phyloP scores from a whole-genome alignment of 1,140 invertebrate genomes.

The Drosophila mojavensis region DNA sequence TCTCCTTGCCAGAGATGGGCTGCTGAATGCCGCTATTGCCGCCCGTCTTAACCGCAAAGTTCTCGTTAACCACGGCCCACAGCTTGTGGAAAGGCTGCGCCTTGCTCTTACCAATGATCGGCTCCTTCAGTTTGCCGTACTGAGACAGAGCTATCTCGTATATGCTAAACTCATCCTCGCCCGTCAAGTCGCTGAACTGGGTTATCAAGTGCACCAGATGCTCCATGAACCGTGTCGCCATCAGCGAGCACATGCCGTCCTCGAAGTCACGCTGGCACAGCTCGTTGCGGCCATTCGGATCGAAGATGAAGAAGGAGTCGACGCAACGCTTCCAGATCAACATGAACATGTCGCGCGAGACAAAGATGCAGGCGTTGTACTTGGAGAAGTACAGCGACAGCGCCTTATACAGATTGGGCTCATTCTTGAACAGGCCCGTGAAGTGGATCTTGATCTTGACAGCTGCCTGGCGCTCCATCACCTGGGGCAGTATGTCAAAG shows the following conservation, averaged over 20 bases:
- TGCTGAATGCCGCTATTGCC: slow-evolving; percentile 68
- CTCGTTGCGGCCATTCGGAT: slow-evolving; percentile 74
- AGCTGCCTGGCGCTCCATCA: slow-evolving; percentile 55
- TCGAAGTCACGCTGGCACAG: slow-evolving; percentile 62
- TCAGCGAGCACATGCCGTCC: slow-evolving; percentile 71
- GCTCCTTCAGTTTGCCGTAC: slow-evolving; percentile 68
- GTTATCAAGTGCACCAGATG: slow-evolving; percentile 75
- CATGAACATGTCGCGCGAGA: slow-evolving; percentile 64
- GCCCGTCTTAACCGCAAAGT: slow-evolving; percentile 71
- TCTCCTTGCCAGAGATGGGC: slow-evolving; percentile 66
- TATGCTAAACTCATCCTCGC: slow-evolving; percentile 64
- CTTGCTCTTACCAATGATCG: slow-evolving; percentile 16
- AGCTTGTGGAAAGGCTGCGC: slow-evolving; percentile 50
- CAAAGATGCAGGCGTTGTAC: slow-evolving; percentile 74
- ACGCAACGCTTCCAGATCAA: slow-evolving; percentile 79
- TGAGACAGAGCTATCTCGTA: slow-evolving; percentile 68
- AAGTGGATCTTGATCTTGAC: slow-evolving; percentile 67
- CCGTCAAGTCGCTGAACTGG: slow-evolving; percentile 59
- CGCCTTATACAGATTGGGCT: slow-evolving; percentile 76
- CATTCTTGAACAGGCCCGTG: slow-evolving; percentile 60
- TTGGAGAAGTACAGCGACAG: slow-evolving; percentile 70
- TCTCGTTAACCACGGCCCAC: slow-evolving; percentile 76
- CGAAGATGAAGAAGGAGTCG: slow-evolving; percentile 76
- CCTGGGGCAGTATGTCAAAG: slow-evolving; percentile 76
- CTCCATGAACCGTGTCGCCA: slow-evolving; percentile 65